A percentile compares a stretch with the other conserved stretches of the same genome.
phyloP scores from a whole-genome alignment of 2,113 vertebrate genomes.

The Acanthisitta chloris region DNA sequence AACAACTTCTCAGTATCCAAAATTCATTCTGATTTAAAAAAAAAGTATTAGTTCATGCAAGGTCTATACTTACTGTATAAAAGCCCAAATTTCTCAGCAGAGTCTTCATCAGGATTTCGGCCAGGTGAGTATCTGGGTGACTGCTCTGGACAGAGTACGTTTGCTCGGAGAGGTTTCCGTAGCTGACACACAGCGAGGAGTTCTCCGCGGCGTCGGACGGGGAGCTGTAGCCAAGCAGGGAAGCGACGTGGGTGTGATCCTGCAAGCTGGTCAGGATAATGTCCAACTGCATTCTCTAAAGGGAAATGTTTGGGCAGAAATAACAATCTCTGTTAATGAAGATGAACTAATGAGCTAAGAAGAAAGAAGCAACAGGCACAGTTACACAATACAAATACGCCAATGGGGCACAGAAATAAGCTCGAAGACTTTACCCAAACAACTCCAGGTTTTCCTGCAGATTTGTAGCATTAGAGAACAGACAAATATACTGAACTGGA shows the following conservation, averaged over 20 bases:
- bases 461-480: neutral
- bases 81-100: constrained; percentile 95
- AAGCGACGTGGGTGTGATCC: constrained; percentile 97
- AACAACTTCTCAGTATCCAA: neutral
- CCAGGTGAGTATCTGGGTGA: constrained; percentile 94
- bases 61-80: constrained; percentile 85
- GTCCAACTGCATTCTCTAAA: constrained; percentile 94
- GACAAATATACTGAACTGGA: neutral
- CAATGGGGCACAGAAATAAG: neutral
- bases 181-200: constrained; percentile 72
- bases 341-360: neutral
- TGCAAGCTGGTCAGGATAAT: constrained; percentile 97
- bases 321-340: neutral
- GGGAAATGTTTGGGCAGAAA: constrained; percentile 1
- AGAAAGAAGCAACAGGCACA: neutral
- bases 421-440: neutral
- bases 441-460: neutral
- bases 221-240: constrained; percentile 91
- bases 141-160: constrained; percentile 74
- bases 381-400: neutral
- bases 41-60: neutral
- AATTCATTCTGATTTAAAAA: neutral
- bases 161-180: constrained; percentile 76
- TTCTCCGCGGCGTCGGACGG: constrained; percentile 86
- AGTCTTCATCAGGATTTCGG: constrained; percentile 98